phyloP scores from a whole-genome alignment of 1,140 invertebrate genomes.

The Latrodectus geometricus region DNA sequence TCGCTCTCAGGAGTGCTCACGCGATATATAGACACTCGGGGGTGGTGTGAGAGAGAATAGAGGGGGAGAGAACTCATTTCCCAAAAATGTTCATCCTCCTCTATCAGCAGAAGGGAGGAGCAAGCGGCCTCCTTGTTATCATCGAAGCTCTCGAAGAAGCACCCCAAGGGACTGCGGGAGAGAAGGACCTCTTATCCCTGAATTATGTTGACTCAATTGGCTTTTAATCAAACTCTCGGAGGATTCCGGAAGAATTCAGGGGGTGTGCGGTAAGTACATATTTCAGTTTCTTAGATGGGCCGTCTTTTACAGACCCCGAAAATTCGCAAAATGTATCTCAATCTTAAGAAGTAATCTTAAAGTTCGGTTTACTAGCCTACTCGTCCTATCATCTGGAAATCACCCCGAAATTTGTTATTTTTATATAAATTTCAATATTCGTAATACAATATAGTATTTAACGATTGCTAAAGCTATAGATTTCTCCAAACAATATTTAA shows the following conservation, averaged over 20 bases:
- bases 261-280: neutral
- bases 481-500: no score
- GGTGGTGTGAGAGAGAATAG: no score
- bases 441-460: no score
- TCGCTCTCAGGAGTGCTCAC: neutral
- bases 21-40: neutral
- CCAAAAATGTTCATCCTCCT: neutral
- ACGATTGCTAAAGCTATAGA: no score
- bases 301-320: no score
- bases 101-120: neutral
- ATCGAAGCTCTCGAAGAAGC: neutral
- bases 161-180: neutral
- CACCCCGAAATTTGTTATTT: no score
- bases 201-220: constrained; percentile 1
- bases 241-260: neutral
- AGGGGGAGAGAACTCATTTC: neutral
- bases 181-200: neutral
- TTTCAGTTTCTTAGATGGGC: neutral
- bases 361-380: no score
- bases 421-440: no score
- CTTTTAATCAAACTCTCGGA: neutral
- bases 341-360: no score
- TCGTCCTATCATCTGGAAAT: no score
- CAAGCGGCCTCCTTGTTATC: neutral
- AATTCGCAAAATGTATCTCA: no score